Evolutionary conservation across 2,113 vertebrate genomes (phyloP).

Genomic region (Arizona elegans): DNA sequence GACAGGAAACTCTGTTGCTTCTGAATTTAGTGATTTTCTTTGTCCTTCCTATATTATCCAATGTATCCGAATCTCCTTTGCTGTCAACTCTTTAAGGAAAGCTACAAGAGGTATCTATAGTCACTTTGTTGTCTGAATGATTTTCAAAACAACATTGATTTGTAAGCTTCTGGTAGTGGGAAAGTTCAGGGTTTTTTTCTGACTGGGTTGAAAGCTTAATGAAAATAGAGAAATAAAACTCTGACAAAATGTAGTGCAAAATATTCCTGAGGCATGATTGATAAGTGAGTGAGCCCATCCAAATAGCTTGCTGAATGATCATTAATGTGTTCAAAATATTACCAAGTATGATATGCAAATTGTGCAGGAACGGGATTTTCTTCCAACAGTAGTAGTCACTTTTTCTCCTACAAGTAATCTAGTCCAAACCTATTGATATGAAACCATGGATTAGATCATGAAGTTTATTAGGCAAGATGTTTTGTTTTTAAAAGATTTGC

Average conservation of each 20-base stretch:
- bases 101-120: not conserved
- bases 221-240: not conserved
- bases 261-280: not conserved
- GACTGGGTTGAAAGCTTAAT: not conserved
- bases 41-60: not conserved
- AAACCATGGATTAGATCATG: not conserved
- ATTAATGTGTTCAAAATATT: not conserved
- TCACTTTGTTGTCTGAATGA: not conserved
- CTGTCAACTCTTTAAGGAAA: not conserved
- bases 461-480: not conserved
- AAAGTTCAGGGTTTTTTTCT: not conserved
- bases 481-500: not conserved
- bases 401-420: not conserved
- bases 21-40: not conserved
- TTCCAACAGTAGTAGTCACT: not conserved
- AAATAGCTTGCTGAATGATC: conserved; percentile 12
- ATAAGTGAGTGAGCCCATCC: not conserved
- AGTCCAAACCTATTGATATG: not conserved
- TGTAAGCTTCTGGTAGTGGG: not conserved
- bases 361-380: not conserved
- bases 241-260: not conserved
- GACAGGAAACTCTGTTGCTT: not conserved
- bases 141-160: not conserved
- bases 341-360: not conserved
- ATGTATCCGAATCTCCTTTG: not conserved